Evolutionary conservation across 2,888 invertebrate species (phyloP).

Genomic region (Synanthedon myopaeformis): DNA sequence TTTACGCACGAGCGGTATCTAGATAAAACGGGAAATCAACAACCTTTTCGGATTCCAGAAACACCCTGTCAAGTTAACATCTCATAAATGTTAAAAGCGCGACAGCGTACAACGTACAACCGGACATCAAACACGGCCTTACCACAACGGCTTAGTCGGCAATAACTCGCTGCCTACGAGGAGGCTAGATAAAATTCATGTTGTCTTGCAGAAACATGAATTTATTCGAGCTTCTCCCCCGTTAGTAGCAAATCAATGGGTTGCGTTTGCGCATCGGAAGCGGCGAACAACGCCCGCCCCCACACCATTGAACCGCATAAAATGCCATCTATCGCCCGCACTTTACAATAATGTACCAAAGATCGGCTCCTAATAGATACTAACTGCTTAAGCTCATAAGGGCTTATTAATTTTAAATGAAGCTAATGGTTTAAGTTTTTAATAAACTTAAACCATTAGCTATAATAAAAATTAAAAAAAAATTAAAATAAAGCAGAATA

Average conservation of each 20-base stretch:
- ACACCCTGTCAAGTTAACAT: conserved; percentile 11
- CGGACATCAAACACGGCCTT: conserved; percentile 1
- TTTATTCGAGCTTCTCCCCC: conserved; percentile 31
- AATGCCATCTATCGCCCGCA: conserved; percentile 30
- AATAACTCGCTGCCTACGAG: conserved; percentile 9
- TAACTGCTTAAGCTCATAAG: conserved; percentile 3
- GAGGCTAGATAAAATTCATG: conserved; percentile 20
- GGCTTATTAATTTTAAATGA: conserved; percentile 5
- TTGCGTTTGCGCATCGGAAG: conserved; percentile 19
- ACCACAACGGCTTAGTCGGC: conserved; percentile 4
- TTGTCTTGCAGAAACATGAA: conserved; percentile 25
- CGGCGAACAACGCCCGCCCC: conserved; percentile 30
- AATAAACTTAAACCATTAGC: too few species aligned
- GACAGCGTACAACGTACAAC: conserved; percentile 8
- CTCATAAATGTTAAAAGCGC: conserved; percentile 14
- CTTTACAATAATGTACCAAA: conserved; percentile 26
- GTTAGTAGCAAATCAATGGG: conserved; percentile 27
- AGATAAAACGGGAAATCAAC: background rate
- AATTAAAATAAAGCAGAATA: too few species aligned
- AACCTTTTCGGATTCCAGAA: conserved; percentile 1
- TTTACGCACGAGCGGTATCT: background rate
- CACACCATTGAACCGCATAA: conserved; percentile 32
- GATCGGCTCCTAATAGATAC: conserved; percentile 34
- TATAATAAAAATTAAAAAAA: too few species aligned
- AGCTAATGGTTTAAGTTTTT: too few species aligned